Evolutionary conservation across 2,888 invertebrate genomes (phyloP), one percentile per base, ranked within the genome.

Genomic region (Melikaiella ostensackeni): DNA sequence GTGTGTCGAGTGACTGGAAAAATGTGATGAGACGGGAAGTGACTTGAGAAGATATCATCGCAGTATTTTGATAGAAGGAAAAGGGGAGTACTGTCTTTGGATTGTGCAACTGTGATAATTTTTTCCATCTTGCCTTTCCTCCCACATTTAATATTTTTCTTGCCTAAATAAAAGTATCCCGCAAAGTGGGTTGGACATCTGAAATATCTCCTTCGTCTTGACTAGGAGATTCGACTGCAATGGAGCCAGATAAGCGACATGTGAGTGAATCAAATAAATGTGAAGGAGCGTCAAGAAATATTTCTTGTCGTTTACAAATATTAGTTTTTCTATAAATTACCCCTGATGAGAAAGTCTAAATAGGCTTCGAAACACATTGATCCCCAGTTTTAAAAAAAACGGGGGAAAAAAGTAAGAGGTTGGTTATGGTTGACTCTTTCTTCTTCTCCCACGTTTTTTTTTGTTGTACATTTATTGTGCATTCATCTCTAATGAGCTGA

Each of bases 1-100:
- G 46, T 46, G 50, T 70, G 66, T 46, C 50, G 11, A n/a, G 21
- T 27, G 16, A 27, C 59, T 13, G 5, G 24, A 59, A 55, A 55
- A 21, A 55, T 21, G 50, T 21, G 27, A 66, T 66, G 27, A 46
- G 5, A 33, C 50, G 50, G 50, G 7, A 70, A 70, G 33, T 70
- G 70, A 70, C n/a, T 66, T 2, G 30, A 70, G 19, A 70, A 70
- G 70, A 70, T 70, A 50, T 70, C 27, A 70, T 70, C 30, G 33
- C 46, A 13, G 70, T 70, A 30, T 33, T 50, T 70, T 50, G 50
- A 70, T 46, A 50, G 30, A 50, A 27, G n/a, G 13, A 35, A 70
- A 33, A 33, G 27, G 21, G 46, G 6, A 50, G 70, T 70, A 70
- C 50, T 70, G 70, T 70, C 50, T 70, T 50, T 50, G 27, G 46